Conservation (phyloP, 2,113 vertebrate genomes). For the Nematolebias whitei region DNA sequence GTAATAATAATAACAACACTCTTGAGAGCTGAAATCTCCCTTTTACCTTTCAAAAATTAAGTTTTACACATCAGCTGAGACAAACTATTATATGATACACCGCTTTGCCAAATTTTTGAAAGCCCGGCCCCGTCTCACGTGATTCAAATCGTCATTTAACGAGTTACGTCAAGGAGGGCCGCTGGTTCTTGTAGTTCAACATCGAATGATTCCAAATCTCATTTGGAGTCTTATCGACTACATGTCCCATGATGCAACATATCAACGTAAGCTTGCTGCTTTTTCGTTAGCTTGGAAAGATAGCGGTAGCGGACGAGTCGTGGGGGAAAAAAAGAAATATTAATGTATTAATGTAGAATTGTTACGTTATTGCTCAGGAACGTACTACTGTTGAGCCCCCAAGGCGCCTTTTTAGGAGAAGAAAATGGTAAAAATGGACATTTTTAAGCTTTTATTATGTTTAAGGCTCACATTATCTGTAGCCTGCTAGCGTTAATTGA, state of each 20-base stretch:
- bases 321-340: constrained; percentile 25
- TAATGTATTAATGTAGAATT: constrained; percentile 56
- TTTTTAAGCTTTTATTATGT: not conserved
- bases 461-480: not conserved
- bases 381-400: constrained; percentile 22
- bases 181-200: constrained; percentile 71
- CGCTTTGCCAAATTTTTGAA: not conserved
- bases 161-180: not conserved
- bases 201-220: rapidly evolving
- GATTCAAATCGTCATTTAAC: constrained; percentile 18
- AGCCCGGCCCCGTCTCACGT: constrained; percentile 49
- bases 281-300: constrained; percentile 51
- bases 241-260: constrained; percentile 59
- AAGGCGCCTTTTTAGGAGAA: constrained; percentile 20
- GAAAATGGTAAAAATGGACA: constrained; percentile 73
- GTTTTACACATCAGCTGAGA: too few relatives aligned
- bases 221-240: constrained; percentile 14
- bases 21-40: too few relatives aligned
- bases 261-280: constrained; percentile 18
- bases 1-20: too few relatives aligned
- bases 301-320: constrained; percentile 73
- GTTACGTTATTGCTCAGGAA: constrained; percentile 21
- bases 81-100: not conserved
- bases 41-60: too few relatives aligned
- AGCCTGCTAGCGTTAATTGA: constrained; percentile 21